Evolutionary conservation across 2,113 vertebrate genomes (phyloP).

Genomic region (Craseonycteris thonglongyai): DNA sequence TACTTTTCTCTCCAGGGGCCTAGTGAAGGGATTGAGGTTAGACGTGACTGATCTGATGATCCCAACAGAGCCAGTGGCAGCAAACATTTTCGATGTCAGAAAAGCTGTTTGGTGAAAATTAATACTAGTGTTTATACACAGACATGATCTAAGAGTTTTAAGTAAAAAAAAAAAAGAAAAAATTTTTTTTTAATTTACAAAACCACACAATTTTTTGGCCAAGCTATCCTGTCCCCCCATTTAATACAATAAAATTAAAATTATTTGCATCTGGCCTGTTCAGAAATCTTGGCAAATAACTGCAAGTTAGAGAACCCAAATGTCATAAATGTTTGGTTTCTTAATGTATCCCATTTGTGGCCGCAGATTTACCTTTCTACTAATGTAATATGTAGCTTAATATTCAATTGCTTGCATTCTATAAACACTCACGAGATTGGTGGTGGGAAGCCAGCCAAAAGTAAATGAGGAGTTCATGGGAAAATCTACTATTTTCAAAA

Average conservation of each 20-base stretch:
- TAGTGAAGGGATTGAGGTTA: background rate
- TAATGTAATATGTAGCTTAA: background rate
- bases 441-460: slow-evolving; percentile 49
- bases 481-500: slow-evolving; percentile 54
- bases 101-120: slow-evolving; percentile 23
- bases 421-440: slow-evolving; percentile 24
- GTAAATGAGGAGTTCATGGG: slow-evolving; percentile 28
- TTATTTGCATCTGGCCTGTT: slow-evolving; percentile 29
- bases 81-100: slow-evolving; percentile 7
- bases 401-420: slow-evolving; percentile 47
- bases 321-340: slow-evolving; percentile 25
- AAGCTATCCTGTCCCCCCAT: background rate
- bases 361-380: slow-evolving; percentile 41
- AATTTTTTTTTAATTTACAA: background rate
- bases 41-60: background rate
- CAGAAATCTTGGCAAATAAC: slow-evolving; percentile 40
- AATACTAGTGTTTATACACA: background rate
- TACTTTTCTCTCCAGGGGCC: background rate
- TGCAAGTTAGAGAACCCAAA: background rate
- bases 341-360: slow-evolving; percentile 29
- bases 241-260: background rate
- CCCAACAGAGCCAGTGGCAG: background rate
- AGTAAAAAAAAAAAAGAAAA: background rate
- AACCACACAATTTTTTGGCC: slow-evolving; percentile 14
- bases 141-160: background rate